Evolutionary conservation across 2,113 vertebrate species (phyloP).

Genomic region (Seriola rivoliana): DNA sequence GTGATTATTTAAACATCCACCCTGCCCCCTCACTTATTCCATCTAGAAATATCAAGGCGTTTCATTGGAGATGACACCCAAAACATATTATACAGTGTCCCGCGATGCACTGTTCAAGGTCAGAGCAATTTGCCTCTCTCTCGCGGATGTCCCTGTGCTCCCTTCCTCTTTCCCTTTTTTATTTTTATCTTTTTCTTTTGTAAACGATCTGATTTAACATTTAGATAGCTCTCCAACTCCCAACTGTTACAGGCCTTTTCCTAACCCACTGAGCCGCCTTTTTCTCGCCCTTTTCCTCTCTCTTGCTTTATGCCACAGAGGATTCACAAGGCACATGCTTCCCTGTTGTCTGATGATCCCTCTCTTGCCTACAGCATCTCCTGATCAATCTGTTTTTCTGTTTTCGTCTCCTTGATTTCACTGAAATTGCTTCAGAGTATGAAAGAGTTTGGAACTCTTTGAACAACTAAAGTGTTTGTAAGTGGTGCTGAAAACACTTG

Average conservation of each 20-base stretch:
- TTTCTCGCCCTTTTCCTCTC: slow-evolving; percentile 19
- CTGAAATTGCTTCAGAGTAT: slow-evolving; percentile 39
- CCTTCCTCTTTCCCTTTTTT: slow-evolving; percentile 53
- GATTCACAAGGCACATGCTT: slow-evolving; percentile 61
- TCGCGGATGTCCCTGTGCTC: slow-evolving; percentile 73
- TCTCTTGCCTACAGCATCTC: slow-evolving; percentile 59
- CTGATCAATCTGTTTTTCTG: slow-evolving; percentile 65
- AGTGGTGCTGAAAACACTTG: slow-evolving; percentile 7
- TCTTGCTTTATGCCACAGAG: slow-evolving; percentile 59
- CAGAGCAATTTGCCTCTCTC: slow-evolving; percentile 85
- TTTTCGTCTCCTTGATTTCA: neutral
- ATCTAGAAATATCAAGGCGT: slow-evolving; percentile 89
- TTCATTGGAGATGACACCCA: slow-evolving; percentile 89
- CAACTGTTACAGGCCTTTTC: slow-evolving; percentile 58
- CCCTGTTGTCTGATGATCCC: slow-evolving; percentile 44
- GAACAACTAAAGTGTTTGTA: neutral
- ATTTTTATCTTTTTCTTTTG: slow-evolving; percentile 38
- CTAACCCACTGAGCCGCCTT: slow-evolving; percentile 69
- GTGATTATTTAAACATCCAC: slow-evolving; percentile 82
- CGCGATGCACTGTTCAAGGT: slow-evolving; percentile 89
- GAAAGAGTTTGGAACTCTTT: slow-evolving; percentile 34
- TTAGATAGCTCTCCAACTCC: slow-evolving; percentile 53
- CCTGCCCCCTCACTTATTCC: slow-evolving; percentile 83
- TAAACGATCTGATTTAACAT: slow-evolving; percentile 66
- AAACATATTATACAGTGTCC: slow-evolving; percentile 89